phyloP scores from a whole-genome alignment of 2,888 invertebrate species.

The Dichetophora obliterata region DNA sequence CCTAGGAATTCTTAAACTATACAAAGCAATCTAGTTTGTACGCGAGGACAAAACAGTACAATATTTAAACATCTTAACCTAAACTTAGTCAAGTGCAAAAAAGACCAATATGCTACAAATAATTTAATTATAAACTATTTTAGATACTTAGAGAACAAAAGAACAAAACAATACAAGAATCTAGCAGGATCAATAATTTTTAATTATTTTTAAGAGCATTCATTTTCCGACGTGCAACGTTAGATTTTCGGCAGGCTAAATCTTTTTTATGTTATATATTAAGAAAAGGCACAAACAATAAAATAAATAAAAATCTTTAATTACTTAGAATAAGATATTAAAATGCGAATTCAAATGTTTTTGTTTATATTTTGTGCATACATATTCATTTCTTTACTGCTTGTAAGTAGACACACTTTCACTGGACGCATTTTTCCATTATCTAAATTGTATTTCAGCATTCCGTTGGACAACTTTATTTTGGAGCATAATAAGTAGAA shows the following conservation, averaged over 20 bases:
- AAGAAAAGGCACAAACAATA: conserved; percentile 37
- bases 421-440: too few relatives aligned
- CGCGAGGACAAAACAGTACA: conserved; percentile 30
- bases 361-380: too few relatives aligned
- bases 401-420: too few relatives aligned
- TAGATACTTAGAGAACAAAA: conserved; percentile 25
- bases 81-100: conserved; percentile 32
- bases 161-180: conserved; percentile 16
- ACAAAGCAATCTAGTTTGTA: conserved; percentile 28
- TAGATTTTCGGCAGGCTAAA: conserved; percentile 30
- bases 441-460: too few relatives aligned
- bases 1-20: conserved; percentile 13
- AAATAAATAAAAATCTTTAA: conserved; percentile 22
- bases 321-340: neutral
- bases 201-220: conserved; percentile 30
- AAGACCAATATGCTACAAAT: conserved; percentile 35
- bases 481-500: too few relatives aligned
- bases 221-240: conserved; percentile 29
- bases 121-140: conserved; percentile 33
- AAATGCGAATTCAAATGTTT: too few relatives aligned
- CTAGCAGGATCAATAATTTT: conserved; percentile 14
- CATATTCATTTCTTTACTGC: too few relatives aligned
- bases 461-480: too few relatives aligned
- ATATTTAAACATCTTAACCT: conserved; percentile 22
- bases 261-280: conserved; percentile 33